Evolutionary conservation across 2,797 vertebrate genomes (phyloP).

Genomic region (Acipenser oxyrinchus): DNA sequence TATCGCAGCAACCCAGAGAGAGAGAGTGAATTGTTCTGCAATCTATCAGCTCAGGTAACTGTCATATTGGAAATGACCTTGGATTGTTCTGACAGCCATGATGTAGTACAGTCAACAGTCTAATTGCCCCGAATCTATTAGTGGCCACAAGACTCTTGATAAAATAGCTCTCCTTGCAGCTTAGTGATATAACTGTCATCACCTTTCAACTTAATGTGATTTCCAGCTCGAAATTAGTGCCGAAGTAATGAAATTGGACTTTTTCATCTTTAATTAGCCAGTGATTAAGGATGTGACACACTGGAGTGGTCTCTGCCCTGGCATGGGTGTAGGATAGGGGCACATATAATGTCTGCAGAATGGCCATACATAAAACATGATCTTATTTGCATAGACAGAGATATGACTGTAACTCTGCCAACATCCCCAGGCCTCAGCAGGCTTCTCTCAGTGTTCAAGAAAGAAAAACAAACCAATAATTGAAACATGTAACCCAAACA

Average conservation of each 20-base stretch:
- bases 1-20: constrained; percentile 16
- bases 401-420: not conserved
- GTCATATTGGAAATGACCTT: constrained; percentile 22
- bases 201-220: constrained; percentile 23
- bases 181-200: constrained; percentile 27
- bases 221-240: constrained; percentile 10
- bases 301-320: too few relatives aligned
- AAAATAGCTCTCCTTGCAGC: constrained; percentile 21
- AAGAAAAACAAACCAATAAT: too few relatives aligned
- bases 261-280: constrained; percentile 17
- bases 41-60: constrained; percentile 19
- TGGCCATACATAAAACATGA: not conserved
- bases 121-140: constrained; percentile 34
- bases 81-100: constrained; percentile 22
- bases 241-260: constrained; percentile 16
- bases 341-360: not conserved
- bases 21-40: constrained; percentile 15
- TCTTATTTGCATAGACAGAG: not conserved
- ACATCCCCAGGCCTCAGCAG: not conserved
- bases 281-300: constrained; percentile 10
- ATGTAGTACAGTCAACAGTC: constrained; percentile 29
- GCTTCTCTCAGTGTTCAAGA: not conserved
- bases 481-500: too few relatives aligned
- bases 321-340: not conserved
- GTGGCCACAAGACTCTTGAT: constrained; percentile 14